phyloP scores from a whole-genome alignment of 2,113 vertebrate genomes.

The Hipposideros armiger region DNA sequence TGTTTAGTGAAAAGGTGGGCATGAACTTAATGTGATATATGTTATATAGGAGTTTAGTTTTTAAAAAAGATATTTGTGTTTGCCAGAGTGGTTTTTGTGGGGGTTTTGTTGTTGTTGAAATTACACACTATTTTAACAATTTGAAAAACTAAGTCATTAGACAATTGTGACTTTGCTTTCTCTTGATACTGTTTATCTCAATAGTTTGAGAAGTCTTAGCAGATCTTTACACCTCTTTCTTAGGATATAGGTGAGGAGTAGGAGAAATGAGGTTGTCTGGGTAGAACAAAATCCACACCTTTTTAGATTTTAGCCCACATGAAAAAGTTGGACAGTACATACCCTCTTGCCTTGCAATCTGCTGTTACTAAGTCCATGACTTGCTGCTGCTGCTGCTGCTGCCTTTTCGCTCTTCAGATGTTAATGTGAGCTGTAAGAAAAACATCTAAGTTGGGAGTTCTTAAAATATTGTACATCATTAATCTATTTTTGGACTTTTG shows the following conservation, averaged over 20 bases:
- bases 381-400: background rate
- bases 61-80: background rate
- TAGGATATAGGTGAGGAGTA: background rate
- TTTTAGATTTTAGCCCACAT: constrained; percentile 9
- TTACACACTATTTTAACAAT: constrained; percentile 21
- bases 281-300: background rate
- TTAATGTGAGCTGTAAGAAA: background rate
- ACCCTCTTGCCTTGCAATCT: background rate
- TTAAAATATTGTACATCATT: constrained; percentile 43
- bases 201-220: background rate
- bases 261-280: background rate
- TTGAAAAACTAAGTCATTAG: constrained; percentile 43
- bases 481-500: constrained; percentile 47
- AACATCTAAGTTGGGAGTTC: background rate
- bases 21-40: background rate
- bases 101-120: background rate
- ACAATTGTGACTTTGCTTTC: constrained; percentile 20
- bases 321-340: background rate
- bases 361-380: background rate
- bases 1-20: background rate
- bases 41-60: constrained; percentile 16
- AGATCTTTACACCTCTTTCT: background rate
- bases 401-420: background rate
- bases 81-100: background rate
- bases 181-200: background rate